phyloP scores from a whole-genome alignment of 2,888 invertebrate species.

The Galeruca laticollis region DNA sequence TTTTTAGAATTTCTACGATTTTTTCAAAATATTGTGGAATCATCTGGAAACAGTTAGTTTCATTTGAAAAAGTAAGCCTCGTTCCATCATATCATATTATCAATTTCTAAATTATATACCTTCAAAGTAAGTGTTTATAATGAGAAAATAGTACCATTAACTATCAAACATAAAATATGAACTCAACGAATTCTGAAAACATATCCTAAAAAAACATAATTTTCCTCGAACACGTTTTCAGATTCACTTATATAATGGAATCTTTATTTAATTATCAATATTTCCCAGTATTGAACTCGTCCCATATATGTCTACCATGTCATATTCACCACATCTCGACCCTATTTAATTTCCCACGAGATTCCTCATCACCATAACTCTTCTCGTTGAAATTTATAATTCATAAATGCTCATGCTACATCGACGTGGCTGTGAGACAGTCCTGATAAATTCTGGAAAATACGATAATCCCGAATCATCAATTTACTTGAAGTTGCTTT shows the following conservation, averaged over 20 bases:
- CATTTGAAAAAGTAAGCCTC: too few relatives aligned
- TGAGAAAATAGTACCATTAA: too few relatives aligned
- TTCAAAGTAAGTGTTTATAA: too few relatives aligned
- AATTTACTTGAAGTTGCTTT: conserved; percentile 21
- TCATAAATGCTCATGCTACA: conserved; percentile 54
- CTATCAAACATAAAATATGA: too few relatives aligned
- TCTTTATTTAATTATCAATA: neutral
- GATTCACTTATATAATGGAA: neutral
- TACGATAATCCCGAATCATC: conserved; percentile 33
- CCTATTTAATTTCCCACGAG: conserved; percentile 55
- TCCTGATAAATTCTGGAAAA: conserved; percentile 36
- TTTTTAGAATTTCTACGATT: too few relatives aligned
- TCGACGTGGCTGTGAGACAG: conserved; percentile 30
- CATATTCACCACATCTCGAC: conserved; percentile 35
- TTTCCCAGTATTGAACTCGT: conserved; percentile 1
- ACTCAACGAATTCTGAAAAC: too few relatives aligned
- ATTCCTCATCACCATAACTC: conserved; percentile 55
- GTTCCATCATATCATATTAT: too few relatives aligned
- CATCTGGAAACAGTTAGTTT: too few relatives aligned
- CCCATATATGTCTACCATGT: conserved; percentile 29
- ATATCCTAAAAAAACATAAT: too few relatives aligned
- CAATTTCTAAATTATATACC: too few relatives aligned
- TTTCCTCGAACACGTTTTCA: too few relatives aligned
- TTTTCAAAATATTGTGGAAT: too few relatives aligned
- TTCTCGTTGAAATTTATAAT: conserved; percentile 58